Percentiles rank a stretch among this genome's conserved stretches.
Conservation (phyloP, 2,797 vertebrate genomes). For the Miichthys miiuy region DNA sequence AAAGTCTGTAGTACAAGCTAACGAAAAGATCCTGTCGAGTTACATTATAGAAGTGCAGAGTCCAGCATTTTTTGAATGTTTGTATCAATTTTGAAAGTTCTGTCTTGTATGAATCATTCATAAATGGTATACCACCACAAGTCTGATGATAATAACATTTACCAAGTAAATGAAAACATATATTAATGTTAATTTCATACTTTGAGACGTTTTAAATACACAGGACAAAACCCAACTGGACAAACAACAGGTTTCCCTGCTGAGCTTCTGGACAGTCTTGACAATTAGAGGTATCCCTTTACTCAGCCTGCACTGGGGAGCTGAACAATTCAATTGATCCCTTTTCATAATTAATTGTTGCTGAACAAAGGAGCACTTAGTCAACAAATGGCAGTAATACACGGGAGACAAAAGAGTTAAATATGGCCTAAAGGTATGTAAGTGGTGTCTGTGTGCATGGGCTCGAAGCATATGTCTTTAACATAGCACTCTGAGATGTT, state of each 20-base stretch:
- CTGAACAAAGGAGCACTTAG: conserved; percentile 66
- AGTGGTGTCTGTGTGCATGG: conserved; percentile 10
- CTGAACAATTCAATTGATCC: conserved; percentile 52
- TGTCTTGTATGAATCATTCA: not conserved
- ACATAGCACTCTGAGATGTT: not conserved
- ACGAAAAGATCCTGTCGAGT: not conserved
- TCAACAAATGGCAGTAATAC: conserved; percentile 50
- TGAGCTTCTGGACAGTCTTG: conserved; percentile 22
- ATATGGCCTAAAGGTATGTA: conserved; percentile 19
- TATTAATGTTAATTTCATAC: not conserved
- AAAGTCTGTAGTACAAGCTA: not conserved
- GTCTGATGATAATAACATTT: not conserved
- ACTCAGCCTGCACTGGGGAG: conserved; percentile 25
- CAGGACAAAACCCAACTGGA: not conserved
- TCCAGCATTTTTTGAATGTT: not conserved
- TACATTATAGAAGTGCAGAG: not conserved
- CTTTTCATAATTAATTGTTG: conserved; percentile 56
- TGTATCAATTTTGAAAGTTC: not conserved
- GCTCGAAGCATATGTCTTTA: conserved; percentile 21
- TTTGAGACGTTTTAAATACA: not conserved
- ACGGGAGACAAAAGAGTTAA: conserved; percentile 40
- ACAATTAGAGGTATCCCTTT: conserved; percentile 36
- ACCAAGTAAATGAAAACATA: not conserved
- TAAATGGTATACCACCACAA: not conserved
- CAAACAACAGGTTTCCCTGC: not conserved